These are phyloP conservation scores for Scaptomyza parva DNA, from an alignment of 2,888 invertebrate genomes.

Conservation along the genomic window DNA sequence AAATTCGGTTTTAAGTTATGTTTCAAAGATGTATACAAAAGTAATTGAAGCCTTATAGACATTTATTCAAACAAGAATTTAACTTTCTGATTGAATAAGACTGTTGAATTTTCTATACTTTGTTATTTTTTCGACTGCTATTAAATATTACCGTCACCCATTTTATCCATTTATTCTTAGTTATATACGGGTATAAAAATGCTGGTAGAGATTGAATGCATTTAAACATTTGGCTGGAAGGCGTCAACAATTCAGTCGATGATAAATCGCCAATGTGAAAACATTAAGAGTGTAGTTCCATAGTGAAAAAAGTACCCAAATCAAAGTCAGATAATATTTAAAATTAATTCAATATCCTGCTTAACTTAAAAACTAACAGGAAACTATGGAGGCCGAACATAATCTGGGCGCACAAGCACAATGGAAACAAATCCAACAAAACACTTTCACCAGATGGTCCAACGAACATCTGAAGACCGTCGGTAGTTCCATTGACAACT, in stretches of 20 bases:
- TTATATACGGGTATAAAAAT: slow-evolving; percentile 1
- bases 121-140: too few relatives aligned
- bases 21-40: too few relatives aligned
- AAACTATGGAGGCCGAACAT: slow-evolving; percentile 89
- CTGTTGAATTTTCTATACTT: too few relatives aligned
- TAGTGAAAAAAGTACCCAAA: too few relatives aligned
- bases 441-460: slow-evolving; percentile 97
- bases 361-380: slow-evolving; percentile 28
- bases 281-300: slow-evolving; percentile 1
- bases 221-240: neutral
- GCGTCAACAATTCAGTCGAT: slow-evolving; percentile 10
- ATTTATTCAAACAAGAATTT: too few relatives aligned
- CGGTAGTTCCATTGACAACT: slow-evolving; percentile 90
- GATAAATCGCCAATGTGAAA: slow-evolving; percentile 3
- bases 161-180: too few relatives aligned
- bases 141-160: too few relatives aligned
- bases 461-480: slow-evolving; percentile 95
- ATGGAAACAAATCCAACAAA: slow-evolving; percentile 97
- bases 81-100: too few relatives aligned
- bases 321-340: neutral
- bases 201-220: neutral
- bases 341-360: slow-evolving; percentile 14
- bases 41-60: too few relatives aligned
- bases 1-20: neutral
- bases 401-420: slow-evolving; percentile 95